A percentile compares a stretch with the other conserved stretches of the same genome.
phyloP scores from a whole-genome alignment of 2,888 invertebrate genomes.

The Cenopis cana region DNA sequence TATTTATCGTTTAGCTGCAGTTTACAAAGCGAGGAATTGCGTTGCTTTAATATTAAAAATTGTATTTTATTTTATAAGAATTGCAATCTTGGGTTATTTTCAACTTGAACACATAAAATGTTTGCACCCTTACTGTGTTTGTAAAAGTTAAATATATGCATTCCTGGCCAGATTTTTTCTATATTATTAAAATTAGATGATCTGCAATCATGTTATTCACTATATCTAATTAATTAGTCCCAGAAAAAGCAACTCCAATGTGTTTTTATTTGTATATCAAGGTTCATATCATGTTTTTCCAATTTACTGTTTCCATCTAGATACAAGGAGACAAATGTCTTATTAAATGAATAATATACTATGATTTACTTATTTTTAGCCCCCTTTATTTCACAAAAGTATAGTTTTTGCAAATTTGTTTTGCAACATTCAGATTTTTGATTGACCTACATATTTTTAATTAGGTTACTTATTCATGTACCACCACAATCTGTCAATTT shows the following conservation, averaged over 20 bases:
- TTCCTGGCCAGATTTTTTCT: not conserved
- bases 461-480: conserved; percentile 10
- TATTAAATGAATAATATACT: conserved; percentile 5
- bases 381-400: not conserved
- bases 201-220: not conserved
- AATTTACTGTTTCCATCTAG: not conserved
- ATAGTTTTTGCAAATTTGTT: not conserved
- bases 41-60: conserved; percentile 65
- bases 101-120: conserved; percentile 12
- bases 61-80: conserved; percentile 33
- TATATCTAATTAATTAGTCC: not conserved
- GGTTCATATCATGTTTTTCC: conserved; percentile 27
- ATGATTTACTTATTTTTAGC: not conserved
- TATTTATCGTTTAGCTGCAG: conserved; percentile 37
- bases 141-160: conserved; percentile 16
- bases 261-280: conserved; percentile 21
- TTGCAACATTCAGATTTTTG: conserved; percentile 17
- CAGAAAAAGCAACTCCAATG: not conserved
- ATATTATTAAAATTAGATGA: conserved; percentile 6
- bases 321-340: not conserved
- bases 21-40: conserved; percentile 17
- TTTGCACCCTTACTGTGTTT: conserved; percentile 18
- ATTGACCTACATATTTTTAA: conserved; percentile 37
- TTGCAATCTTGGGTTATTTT: conserved; percentile 1
- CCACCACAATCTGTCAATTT: not conserved